phyloP scores from a whole-genome alignment of 2,888 invertebrate genomes.

The Hypomecis atomaria region DNA sequence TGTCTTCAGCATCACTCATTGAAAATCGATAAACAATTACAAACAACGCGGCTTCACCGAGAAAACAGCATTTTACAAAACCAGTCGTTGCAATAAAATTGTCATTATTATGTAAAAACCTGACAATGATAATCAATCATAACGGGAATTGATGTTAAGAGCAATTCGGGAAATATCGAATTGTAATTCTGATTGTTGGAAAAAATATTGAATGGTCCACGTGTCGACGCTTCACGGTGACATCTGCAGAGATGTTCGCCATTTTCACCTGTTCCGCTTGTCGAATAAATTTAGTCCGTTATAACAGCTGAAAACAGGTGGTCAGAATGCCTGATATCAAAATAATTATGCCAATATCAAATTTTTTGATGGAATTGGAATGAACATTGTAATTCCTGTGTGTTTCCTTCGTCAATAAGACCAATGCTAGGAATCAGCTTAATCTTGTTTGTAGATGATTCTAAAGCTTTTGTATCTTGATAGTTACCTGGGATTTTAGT shows the following conservation, averaged over 20 bases:
- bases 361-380: too few relatives aligned
- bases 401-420: too few relatives aligned
- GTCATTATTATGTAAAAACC: conserved; percentile 37
- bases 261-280: conserved; percentile 31
- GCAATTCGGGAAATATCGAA: conserved; percentile 32
- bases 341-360: background rate
- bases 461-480: too few relatives aligned
- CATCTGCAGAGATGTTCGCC: conserved; percentile 49
- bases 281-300: conserved; percentile 13
- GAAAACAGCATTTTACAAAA: conserved; percentile 19
- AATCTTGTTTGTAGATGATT: too few relatives aligned
- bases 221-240: conserved; percentile 52
- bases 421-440: too few relatives aligned
- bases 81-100: conserved; percentile 26
- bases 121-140: conserved; percentile 53
- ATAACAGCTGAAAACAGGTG: conserved; percentile 21
- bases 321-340: background rate
- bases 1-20: conserved; percentile 65
- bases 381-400: too few relatives aligned
- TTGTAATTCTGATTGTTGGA: conserved; percentile 33
- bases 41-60: conserved; percentile 45
- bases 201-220: conserved; percentile 48
- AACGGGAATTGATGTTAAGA: conserved; percentile 49
- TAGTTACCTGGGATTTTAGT: too few relatives aligned
- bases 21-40: conserved; percentile 68